Conservation (phyloP, 2,113 vertebrate genomes). For the Cryptomyrus ogoouensis region DNA sequence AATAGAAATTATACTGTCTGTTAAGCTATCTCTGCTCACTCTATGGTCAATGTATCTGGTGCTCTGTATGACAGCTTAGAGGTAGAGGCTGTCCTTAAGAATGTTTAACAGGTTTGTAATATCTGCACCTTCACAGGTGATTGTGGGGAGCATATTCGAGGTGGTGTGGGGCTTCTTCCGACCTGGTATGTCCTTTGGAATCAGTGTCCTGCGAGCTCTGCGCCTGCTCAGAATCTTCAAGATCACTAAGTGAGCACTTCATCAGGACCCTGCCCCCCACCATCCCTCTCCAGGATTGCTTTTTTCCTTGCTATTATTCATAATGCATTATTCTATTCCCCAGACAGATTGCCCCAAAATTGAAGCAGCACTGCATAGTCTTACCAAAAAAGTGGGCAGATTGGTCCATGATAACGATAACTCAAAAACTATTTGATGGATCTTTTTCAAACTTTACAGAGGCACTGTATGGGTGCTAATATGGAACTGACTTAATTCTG, state of each 20-base stretch:
- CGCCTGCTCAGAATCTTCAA: slow-evolving; percentile 95
- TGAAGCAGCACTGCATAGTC: not conserved
- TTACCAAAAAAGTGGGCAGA: not conserved
- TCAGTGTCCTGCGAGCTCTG: slow-evolving; percentile 90
- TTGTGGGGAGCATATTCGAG: slow-evolving; percentile 95
- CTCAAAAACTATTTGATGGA: not conserved
- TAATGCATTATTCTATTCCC: not conserved
- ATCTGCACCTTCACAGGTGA: slow-evolving; percentile 68
- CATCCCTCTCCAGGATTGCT: not conserved
- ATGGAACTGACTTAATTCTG: not conserved
- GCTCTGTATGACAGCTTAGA: not conserved
- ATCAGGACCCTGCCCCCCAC: not conserved
- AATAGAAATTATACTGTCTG: not conserved
- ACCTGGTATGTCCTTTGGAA: slow-evolving; percentile 93
- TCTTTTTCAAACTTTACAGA: not conserved
- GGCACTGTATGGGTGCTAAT: not conserved
- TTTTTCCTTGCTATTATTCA: not conserved
- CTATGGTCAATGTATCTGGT: not conserved
- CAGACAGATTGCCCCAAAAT: not conserved
- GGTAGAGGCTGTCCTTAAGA: not conserved
- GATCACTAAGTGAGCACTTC: slow-evolving; percentile 82
- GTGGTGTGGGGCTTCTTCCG: slow-evolving; percentile 97
- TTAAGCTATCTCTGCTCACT: not conserved
- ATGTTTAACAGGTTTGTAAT: not conserved
- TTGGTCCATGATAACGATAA: not conserved